These are phyloP conservation scores for Solenopsis invicta DNA, from an alignment of 1,140 invertebrate species.

Conservation along the genomic window DNA sequence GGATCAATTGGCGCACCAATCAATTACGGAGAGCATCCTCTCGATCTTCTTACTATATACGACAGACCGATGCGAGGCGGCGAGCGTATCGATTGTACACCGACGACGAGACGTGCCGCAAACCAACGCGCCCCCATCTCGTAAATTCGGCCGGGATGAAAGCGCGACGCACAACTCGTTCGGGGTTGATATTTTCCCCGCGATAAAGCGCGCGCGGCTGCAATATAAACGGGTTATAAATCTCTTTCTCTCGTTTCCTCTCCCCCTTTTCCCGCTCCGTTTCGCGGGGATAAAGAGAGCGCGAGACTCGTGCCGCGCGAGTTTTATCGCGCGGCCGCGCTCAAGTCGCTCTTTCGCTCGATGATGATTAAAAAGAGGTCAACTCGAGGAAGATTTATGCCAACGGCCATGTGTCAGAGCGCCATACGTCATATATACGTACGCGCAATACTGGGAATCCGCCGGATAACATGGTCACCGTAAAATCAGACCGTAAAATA, in stretches of 20 bases:
- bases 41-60: constrained; percentile 31
- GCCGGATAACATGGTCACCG: constrained; percentile 32
- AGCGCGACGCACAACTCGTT: constrained; percentile 27
- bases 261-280: neutral
- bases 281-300: constrained; percentile 35
- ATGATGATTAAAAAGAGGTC: constrained; percentile 80
- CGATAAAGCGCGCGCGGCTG: constrained; percentile 45
- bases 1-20: constrained; percentile 52
- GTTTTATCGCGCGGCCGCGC: constrained; percentile 54
- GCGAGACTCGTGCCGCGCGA: constrained; percentile 20
- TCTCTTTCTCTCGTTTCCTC: neutral
- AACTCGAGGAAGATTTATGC: constrained; percentile 79
- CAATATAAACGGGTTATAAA: constrained; percentile 29
- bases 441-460: constrained; percentile 48
- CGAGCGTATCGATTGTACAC: constrained; percentile 23
- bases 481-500: constrained; percentile 62
- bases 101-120: constrained; percentile 20
- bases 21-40: constrained; percentile 41
- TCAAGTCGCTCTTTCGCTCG: constrained; percentile 40
- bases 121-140: constrained; percentile 1
- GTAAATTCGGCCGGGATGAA: constrained; percentile 48
- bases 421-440: constrained; percentile 50
- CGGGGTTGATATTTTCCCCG: constrained; percentile 54
- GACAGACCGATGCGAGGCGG: neutral
- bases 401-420: constrained; percentile 66